Conservation (phyloP, 2,113 vertebrate species). For the Cygnus atratus region DNA sequence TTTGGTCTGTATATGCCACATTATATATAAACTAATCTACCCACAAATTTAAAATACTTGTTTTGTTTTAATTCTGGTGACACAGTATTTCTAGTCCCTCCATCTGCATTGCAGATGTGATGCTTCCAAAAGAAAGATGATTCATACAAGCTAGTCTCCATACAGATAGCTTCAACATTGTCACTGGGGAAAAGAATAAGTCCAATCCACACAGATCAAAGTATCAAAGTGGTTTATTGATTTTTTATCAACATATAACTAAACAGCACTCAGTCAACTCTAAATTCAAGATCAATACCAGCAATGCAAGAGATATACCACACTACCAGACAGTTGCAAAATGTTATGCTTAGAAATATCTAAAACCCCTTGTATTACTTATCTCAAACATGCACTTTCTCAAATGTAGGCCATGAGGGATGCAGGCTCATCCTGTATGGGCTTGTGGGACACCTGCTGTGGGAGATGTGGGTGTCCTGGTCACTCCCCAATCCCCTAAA, state of each 20-base stretch:
- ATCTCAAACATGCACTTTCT: background rate
- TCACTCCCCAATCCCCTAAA: too few relatives aligned
- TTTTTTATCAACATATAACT: background rate
- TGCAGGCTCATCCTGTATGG: accelerated
- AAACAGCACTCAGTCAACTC: background rate
- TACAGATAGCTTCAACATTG: background rate
- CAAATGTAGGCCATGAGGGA: accelerated
- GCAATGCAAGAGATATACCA: background rate
- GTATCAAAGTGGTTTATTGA: background rate
- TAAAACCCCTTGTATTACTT: background rate
- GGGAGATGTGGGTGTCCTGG: background rate
- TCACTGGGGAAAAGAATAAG: background rate
- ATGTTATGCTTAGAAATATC: background rate
- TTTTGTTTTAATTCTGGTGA: background rate
- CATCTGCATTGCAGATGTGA: background rate
- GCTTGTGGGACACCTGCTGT: background rate
- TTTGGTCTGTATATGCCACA: background rate
- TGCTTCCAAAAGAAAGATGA: background rate
- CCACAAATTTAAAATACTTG: background rate
- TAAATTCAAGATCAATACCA: background rate
- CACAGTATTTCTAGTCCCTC: background rate
- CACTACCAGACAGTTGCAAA: background rate
- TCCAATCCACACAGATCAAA: background rate
- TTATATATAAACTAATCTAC: background rate
- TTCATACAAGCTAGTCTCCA: background rate